Evolutionary conservation across 2,888 invertebrate species (phyloP).

Genomic region (Andrena chrysosceles): DNA sequence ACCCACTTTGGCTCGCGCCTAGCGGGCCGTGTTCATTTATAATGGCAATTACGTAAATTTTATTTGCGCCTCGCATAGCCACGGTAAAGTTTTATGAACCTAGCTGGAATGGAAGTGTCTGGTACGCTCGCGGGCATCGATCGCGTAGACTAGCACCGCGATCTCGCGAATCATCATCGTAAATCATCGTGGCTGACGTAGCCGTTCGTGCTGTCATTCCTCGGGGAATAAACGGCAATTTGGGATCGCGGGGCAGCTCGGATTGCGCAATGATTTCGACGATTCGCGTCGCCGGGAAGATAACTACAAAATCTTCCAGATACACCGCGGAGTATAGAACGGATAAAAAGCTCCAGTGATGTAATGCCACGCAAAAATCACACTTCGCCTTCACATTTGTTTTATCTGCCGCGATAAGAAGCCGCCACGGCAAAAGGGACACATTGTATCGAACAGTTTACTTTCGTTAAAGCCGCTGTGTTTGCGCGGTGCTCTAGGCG

Average conservation of each 20-base stretch:
- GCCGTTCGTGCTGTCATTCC: neutral
- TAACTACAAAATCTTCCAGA: neutral
- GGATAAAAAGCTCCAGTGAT: neutral
- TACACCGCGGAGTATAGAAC: too few species aligned
- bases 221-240: neutral
- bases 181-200: neutral
- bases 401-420: neutral
- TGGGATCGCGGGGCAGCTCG: neutral
- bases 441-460: neutral
- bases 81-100: conserved; percentile 10
- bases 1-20: conserved; percentile 18
- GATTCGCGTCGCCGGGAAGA: too few species aligned
- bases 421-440: neutral
- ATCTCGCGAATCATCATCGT: neutral
- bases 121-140: neutral
- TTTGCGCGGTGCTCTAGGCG: neutral
- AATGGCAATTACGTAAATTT: conserved; percentile 42
- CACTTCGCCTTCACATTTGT: neutral
- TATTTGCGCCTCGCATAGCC: neutral
- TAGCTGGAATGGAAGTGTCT: neutral
- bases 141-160: neutral
- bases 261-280: neutral
- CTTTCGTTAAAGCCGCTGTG: neutral
- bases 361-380: neutral
- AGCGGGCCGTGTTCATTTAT: conserved; percentile 41